A percentile compares a stretch with the other conserved stretches of the same genome.
These are phyloP conservation scores for Holothuria glaberrima DNA, from an alignment of 35 echinoderm and acorn worm genomes.

Conservation along the genomic window DNA sequence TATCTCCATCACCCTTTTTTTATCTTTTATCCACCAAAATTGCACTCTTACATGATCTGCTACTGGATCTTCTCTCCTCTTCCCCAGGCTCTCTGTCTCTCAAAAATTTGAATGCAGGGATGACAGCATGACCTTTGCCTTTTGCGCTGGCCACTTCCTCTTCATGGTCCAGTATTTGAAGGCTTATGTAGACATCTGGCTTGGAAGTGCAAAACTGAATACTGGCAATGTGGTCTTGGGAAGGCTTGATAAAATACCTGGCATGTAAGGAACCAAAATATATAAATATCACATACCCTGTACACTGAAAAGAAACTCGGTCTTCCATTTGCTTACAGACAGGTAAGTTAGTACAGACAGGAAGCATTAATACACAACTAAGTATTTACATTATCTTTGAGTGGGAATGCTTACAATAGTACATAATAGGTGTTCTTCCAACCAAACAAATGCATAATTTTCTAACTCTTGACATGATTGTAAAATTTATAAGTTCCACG, in stretches of 20 bases:
- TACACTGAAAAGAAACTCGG: too few species aligned
- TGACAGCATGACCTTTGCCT: conserved; percentile 96
- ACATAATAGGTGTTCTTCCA: too few species aligned
- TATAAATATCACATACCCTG: background rate
- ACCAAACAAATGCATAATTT: too few species aligned
- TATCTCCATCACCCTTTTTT: background rate
- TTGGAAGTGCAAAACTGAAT: conserved; percentile 95
- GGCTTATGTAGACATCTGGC: conserved; percentile 91
- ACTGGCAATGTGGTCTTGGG: conserved; percentile 91
- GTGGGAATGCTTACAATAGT: too few species aligned
- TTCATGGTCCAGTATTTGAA: conserved; percentile 91
- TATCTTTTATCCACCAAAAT: background rate
- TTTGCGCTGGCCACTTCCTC: conserved; percentile 77
- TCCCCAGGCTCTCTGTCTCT: conserved; percentile 90
- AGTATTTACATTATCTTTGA: too few species aligned
- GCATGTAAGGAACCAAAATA: background rate
- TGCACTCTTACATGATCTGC: conserved; percentile 79
- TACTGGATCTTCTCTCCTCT: conserved; percentile 74
- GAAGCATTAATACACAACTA: too few species aligned
- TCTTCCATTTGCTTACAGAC: too few species aligned
- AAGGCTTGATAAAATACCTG: conserved; percentile 88
- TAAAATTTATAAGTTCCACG: too few species aligned
- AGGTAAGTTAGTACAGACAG: too few species aligned
- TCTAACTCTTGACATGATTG: too few species aligned
- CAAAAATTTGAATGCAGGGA: conserved; percentile 94